Evolutionary conservation across 2,888 invertebrate species (phyloP).

Genomic region (Agrenia bidenticulata): DNA sequence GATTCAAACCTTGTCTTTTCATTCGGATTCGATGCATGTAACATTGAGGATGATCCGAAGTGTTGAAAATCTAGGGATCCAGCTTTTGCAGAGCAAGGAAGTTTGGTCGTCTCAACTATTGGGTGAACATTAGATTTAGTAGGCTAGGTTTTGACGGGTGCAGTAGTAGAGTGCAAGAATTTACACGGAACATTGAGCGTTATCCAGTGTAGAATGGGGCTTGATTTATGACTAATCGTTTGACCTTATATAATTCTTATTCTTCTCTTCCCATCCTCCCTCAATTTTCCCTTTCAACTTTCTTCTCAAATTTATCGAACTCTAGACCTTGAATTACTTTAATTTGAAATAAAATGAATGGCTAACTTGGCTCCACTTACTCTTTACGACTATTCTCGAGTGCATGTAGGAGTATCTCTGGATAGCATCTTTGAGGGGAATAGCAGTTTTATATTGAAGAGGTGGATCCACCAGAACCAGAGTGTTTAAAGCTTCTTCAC

Average conservation of each 20-base stretch:
- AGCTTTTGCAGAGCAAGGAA: too few relatives aligned
- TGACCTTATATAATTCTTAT: slow-evolving; percentile 13
- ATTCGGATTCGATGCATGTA: too few relatives aligned
- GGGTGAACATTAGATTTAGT: slow-evolving; percentile 11
- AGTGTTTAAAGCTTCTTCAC: not conserved
- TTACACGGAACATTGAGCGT: slow-evolving; percentile 19
- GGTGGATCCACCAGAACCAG: too few relatives aligned
- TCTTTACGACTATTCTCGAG: not conserved
- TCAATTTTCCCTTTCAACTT: not conserved
- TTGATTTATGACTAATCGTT: slow-evolving; percentile 20
- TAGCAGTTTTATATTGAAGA: too few relatives aligned
- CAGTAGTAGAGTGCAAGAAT: slow-evolving; percentile 18
- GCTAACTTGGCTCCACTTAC: slow-evolving; percentile 4
- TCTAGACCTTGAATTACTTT: slow-evolving; percentile 23
- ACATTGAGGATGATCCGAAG: too few relatives aligned
- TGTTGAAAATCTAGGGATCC: too few relatives aligned
- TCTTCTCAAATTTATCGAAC: slow-evolving; percentile 16
- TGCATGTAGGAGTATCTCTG: too few relatives aligned
- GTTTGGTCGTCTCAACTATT: not conserved
- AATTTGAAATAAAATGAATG: slow-evolving; percentile 25
- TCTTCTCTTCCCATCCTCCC: not conserved
- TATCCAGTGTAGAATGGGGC: slow-evolving; percentile 5
- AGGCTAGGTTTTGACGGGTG: not conserved
- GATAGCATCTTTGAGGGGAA: too few relatives aligned
- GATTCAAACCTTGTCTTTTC: too few relatives aligned